Evolutionary conservation across 1,140 invertebrate species (phyloP).

Genomic region (Drosophila biarmipes): DNA sequence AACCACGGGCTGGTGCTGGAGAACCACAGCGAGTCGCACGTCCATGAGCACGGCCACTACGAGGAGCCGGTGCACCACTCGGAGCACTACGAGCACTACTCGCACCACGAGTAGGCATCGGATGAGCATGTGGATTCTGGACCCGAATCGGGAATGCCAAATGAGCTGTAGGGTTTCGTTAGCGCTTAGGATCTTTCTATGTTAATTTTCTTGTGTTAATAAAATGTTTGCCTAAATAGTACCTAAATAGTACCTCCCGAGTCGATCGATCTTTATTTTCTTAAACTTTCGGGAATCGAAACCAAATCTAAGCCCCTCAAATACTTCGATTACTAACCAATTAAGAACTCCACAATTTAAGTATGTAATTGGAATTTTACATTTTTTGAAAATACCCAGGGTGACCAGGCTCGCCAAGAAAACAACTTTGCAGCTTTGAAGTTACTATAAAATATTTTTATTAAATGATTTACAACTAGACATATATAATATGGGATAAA

Average conservation of each 20-base stretch:
- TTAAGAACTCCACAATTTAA: too few relatives aligned
- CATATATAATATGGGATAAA: too few relatives aligned
- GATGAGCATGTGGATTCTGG: too few relatives aligned
- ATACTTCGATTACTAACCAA: too few relatives aligned
- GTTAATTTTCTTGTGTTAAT: slow-evolving; percentile 48
- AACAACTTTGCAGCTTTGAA: too few relatives aligned
- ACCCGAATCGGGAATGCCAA: slow-evolving; percentile 39
- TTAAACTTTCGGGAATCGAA: not conserved
- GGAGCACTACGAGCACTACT: slow-evolving; percentile 77
- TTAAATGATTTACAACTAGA: too few relatives aligned
- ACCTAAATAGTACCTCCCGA: slow-evolving; percentile 5
- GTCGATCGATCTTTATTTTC: not conserved
- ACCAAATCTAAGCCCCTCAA: too few relatives aligned
- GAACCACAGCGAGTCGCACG: slow-evolving; percentile 86
- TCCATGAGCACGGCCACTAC: slow-evolving; percentile 85
- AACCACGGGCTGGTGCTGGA: slow-evolving; percentile 86
- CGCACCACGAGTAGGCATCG: slow-evolving; percentile 71
- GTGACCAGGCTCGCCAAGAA: too few relatives aligned
- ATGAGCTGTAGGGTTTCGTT: slow-evolving; percentile 46
- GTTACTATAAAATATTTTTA: too few relatives aligned
- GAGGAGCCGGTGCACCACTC: slow-evolving; percentile 80
- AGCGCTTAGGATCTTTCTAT: slow-evolving; percentile 33
- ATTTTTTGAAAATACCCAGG: too few relatives aligned
- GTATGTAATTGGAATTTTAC: too few relatives aligned
- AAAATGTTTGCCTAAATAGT: slow-evolving; percentile 38